These are phyloP conservation scores for Euborellia annulipes DNA, from an alignment of 1,140 invertebrate genomes.

Conservation along the genomic window DNA sequence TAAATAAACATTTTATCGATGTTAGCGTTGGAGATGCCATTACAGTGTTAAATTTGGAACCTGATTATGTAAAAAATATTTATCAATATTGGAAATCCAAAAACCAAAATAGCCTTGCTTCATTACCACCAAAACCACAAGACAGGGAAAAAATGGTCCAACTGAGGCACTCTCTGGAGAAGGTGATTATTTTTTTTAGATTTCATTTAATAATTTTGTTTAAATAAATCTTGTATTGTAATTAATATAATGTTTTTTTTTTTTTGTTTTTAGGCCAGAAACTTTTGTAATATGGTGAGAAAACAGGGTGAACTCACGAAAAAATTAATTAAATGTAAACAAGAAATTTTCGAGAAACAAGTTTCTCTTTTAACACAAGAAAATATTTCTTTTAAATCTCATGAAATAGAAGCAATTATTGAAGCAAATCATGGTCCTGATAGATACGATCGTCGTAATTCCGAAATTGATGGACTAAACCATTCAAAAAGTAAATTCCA, in stretches of 20 bases:
- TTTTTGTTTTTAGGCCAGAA: slow-evolving; percentile 46
- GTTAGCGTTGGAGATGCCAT: slow-evolving; percentile 58
- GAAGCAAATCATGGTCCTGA: slow-evolving; percentile 79
- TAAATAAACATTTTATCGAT: slow-evolving; percentile 75
- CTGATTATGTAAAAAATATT: slow-evolving; percentile 66
- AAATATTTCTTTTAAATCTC: slow-evolving; percentile 33
- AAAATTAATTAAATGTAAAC: slow-evolving; percentile 66
- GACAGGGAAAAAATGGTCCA: slow-evolving; percentile 94
- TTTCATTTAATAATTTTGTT: not conserved
- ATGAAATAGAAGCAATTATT: slow-evolving; percentile 53
- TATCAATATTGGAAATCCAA: slow-evolving; percentile 95
- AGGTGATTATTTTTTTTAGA: slow-evolving; percentile 35
- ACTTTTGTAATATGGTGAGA: slow-evolving; percentile 94
- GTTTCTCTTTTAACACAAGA: slow-evolving; percentile 37
- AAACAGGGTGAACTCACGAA: slow-evolving; percentile 81
- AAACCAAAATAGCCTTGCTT: slow-evolving; percentile 67
- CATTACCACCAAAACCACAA: slow-evolving; percentile 71
- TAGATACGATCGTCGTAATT: slow-evolving; percentile 74
- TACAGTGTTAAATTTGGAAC: slow-evolving; percentile 53
- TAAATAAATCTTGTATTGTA: slow-evolving; percentile 1
- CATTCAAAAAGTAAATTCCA: slow-evolving; percentile 49
- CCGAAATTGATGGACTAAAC: slow-evolving; percentile 46
- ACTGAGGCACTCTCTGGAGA: slow-evolving; percentile 80
- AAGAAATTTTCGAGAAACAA: slow-evolving; percentile 88
- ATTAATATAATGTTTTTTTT: no score